Evolutionary conservation across 2,797 vertebrate genomes (phyloP).

Genomic region (Nasua narica): DNA sequence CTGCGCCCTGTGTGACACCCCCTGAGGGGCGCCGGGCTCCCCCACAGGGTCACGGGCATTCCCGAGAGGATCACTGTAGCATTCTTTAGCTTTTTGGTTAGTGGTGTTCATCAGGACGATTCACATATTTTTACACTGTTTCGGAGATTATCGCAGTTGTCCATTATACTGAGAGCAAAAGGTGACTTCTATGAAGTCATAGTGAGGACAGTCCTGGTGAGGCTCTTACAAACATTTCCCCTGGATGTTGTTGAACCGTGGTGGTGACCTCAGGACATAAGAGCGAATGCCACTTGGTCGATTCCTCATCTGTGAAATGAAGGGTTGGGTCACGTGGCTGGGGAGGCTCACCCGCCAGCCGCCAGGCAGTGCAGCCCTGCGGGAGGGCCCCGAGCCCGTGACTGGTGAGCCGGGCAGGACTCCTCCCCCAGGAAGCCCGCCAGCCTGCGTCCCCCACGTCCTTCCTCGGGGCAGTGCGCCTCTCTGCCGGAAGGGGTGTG

Average conservation of each 20-base stretch:
- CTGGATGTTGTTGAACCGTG: rapidly evolving
- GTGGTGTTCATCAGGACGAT: no score
- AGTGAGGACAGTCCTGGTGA: background rate
- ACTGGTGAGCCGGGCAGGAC: background rate
- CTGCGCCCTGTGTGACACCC: background rate
- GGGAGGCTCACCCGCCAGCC: background rate
- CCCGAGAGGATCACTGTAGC: background rate
- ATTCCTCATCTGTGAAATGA: background rate
- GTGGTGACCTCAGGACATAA: background rate
- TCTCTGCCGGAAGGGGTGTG: background rate
- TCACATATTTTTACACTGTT: rapidly evolving
- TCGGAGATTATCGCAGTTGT: background rate
- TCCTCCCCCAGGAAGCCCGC: background rate
- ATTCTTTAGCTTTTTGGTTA: background rate
- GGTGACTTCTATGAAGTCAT: background rate
- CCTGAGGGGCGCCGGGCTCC: background rate
- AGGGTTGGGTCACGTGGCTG: background rate
- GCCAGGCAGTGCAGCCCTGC: background rate
- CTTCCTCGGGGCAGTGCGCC: background rate
- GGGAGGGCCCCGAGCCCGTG: background rate
- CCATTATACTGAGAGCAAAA: no score
- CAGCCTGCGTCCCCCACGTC: rapidly evolving
- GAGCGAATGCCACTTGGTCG: rapidly evolving
- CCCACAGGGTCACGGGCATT: rapidly evolving
- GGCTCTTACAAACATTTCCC: rapidly evolving